Conservation (phyloP, 2,113 vertebrate species). For the Bubo scandiacus region DNA sequence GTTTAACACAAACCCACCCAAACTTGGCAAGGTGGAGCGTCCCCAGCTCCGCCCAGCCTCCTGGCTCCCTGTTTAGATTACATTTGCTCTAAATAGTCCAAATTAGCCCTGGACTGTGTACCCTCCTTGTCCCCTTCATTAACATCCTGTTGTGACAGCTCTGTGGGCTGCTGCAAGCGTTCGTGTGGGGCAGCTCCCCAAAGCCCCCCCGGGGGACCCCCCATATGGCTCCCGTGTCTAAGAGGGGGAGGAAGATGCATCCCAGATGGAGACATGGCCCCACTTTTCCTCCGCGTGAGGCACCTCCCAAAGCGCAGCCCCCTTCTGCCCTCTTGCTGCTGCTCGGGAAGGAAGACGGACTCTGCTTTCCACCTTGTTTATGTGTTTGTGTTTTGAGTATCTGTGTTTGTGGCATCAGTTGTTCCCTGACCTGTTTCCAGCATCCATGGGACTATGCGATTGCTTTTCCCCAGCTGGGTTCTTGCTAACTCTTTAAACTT, state of each 20-base stretch:
- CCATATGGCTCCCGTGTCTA: not conserved
- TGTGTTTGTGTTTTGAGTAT: not conserved
- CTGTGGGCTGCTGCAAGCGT: not conserved
- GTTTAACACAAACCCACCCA: slow-evolving; percentile 66
- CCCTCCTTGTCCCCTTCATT: not conserved
- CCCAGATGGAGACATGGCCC: not conserved
- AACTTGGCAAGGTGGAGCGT: slow-evolving; percentile 41
- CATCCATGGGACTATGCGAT: fast-evolving
- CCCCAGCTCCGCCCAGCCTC: slow-evolving; percentile 28
- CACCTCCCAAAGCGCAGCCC: too few relatives aligned
- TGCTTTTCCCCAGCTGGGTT: not conserved
- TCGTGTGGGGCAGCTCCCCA: not conserved
- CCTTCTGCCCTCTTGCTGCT: not conserved
- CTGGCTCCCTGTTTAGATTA: slow-evolving; percentile 35
- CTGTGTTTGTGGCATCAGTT: fast-evolving
- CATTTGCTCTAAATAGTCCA: slow-evolving; percentile 41
- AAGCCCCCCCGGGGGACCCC: not conserved
- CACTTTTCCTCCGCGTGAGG: fast-evolving
- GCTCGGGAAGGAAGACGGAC: not conserved
- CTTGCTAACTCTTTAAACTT: not conserved
- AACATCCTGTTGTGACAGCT: not conserved
- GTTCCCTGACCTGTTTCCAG: not conserved
- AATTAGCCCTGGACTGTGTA: not conserved
- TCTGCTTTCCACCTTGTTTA: not conserved
- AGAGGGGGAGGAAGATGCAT: not conserved